Percentiles rank a stretch among this genome's conserved stretches.
Evolutionary conservation across 2,888 invertebrate species (phyloP).

Genomic region (Leucozona laternaria): DNA sequence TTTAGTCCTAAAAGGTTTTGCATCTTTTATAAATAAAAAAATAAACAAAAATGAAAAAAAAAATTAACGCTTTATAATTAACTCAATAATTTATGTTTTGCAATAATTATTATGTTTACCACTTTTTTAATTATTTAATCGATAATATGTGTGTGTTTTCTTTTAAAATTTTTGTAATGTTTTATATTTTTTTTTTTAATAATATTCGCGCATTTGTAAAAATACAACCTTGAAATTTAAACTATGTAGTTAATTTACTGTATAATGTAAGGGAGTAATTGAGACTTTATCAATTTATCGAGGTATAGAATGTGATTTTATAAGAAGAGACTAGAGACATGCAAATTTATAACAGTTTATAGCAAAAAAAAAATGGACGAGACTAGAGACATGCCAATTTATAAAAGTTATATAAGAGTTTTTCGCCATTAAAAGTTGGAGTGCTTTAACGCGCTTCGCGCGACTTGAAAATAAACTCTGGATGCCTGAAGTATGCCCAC

Average conservation of each 20-base stretch:
- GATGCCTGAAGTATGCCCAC: too few species aligned
- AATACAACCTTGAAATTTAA: background rate
- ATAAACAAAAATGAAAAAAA: background rate
- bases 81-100: background rate
- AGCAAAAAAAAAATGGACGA: too few species aligned
- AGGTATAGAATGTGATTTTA: too few species aligned
- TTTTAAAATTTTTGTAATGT: background rate
- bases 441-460: too few species aligned
- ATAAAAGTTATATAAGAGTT: too few species aligned
- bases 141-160: background rate
- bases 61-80: background rate
- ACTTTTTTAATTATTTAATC: background rate
- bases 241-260: background rate
- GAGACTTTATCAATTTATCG: too few species aligned
- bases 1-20: slow-evolving; percentile 44
- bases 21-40: slow-evolving; percentile 31
- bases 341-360: too few species aligned
- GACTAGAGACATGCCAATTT: too few species aligned
- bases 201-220: background rate
- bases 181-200: background rate
- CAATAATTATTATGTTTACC: slow-evolving; percentile 1
- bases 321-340: too few species aligned
- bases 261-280: background rate
- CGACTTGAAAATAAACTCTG: too few species aligned
- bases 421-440: too few species aligned